phyloP scores from a whole-genome alignment of 2,797 vertebrate species.

The Sphenodon punctatus region DNA sequence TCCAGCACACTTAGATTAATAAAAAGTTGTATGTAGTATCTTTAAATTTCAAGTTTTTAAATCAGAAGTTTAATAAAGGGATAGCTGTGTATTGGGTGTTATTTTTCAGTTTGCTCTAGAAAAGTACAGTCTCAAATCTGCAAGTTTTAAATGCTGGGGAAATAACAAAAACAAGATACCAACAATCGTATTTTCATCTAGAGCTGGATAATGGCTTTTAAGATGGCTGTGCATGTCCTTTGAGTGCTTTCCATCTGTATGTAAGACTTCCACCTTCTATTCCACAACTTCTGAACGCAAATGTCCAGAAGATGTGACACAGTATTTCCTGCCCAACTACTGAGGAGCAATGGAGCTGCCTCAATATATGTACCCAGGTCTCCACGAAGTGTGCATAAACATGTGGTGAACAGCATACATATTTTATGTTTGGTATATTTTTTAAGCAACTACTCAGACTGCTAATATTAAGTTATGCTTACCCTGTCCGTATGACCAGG shows the following conservation, averaged over 20 bases:
- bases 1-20: too few relatives aligned
- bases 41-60: not conserved
- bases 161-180: not conserved
- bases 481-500: slow-evolving; percentile 98
- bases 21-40: not conserved
- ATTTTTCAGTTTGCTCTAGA: not conserved
- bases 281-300: not conserved
- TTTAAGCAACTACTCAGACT: too few relatives aligned
- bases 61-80: not conserved
- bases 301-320: not conserved
- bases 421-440: not conserved
- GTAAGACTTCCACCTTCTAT: too few relatives aligned
- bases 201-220: too few relatives aligned
- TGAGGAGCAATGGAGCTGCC: slow-evolving; percentile 16
- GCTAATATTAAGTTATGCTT: slow-evolving; percentile 60
- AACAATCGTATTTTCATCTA: too few relatives aligned
- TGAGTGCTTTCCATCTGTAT: too few relatives aligned
- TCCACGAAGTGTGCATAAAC: not conserved
- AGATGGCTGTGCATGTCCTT: too few relatives aligned
- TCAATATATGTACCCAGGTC: not conserved
- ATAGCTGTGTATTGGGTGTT: not conserved
- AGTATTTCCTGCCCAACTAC: slow-evolving; percentile 19
- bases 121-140: not conserved
- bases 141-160: not conserved
- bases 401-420: not conserved